These are phyloP conservation scores for Drosophila borborema DNA, from an alignment of 2,888 invertebrate genomes.

Conservation along the genomic window DNA sequence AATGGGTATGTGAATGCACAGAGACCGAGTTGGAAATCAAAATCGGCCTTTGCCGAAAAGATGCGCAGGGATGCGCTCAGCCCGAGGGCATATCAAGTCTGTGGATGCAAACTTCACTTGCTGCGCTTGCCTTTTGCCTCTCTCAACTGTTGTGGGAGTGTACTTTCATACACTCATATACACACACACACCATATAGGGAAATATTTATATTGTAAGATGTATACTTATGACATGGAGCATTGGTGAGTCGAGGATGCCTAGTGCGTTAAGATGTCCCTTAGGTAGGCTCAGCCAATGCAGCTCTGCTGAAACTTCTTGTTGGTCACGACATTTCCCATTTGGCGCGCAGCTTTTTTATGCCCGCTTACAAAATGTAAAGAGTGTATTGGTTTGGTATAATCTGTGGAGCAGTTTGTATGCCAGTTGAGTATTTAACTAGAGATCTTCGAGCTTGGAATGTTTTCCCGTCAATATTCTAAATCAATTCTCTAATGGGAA, in stretches of 20 bases:
- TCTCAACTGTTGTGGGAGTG: constrained; percentile 59
- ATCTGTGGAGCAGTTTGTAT: not conserved
- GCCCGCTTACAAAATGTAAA: not conserved
- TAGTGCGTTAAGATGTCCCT: constrained; percentile 13
- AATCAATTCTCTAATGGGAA: not conserved
- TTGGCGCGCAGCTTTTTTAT: not conserved
- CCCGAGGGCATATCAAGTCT: constrained; percentile 48
- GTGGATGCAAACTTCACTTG: constrained; percentile 17
- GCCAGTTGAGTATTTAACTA: not conserved
- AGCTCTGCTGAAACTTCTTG: not conserved
- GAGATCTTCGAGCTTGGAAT: too few species aligned
- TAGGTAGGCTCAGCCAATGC: not conserved
- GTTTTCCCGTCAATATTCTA: too few species aligned
- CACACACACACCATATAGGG: constrained; percentile 18
- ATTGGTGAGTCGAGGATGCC: constrained; percentile 1
- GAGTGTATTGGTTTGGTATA: not conserved
- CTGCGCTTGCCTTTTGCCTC: not conserved
- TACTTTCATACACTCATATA: not conserved
- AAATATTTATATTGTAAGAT: constrained; percentile 14
- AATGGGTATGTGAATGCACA: constrained; percentile 33
- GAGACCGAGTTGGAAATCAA: constrained; percentile 31
- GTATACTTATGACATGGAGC: constrained; percentile 3
- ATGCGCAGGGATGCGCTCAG: constrained; percentile 63
- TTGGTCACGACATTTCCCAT: constrained; percentile 36
- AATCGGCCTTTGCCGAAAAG: constrained; percentile 34